These are phyloP conservation scores for Allobates femoralis DNA, from an alignment of 2,797 vertebrate genomes.

Conservation along the genomic window DNA sequence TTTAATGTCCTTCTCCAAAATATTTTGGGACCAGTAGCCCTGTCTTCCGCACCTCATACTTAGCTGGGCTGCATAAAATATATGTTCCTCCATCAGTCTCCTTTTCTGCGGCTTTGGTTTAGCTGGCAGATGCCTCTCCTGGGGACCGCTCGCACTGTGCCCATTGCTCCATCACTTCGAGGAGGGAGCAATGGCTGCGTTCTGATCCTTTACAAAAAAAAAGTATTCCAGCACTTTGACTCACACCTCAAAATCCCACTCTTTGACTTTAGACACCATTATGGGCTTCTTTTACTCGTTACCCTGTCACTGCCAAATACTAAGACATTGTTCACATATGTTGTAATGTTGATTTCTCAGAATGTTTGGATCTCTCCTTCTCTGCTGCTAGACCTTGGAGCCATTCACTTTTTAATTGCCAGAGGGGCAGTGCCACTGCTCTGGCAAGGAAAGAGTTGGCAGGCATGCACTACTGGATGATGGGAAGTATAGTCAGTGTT, in stretches of 20 bases:
- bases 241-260: slow-evolving; percentile 53
- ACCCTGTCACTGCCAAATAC: slow-evolving; percentile 47
- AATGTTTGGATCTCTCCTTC: slow-evolving; percentile 35
- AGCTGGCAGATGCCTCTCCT: slow-evolving; percentile 71
- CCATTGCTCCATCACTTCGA: slow-evolving; percentile 44
- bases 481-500: slow-evolving; percentile 11
- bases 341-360: slow-evolving; percentile 30
- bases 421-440: slow-evolving; percentile 15
- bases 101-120: slow-evolving; percentile 76
- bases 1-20: slow-evolving; percentile 33
- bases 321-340: slow-evolving; percentile 29
- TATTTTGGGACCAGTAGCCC: slow-evolving; percentile 60
- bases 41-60: slow-evolving; percentile 57
- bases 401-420: slow-evolving; percentile 38
- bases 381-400: slow-evolving; percentile 54
- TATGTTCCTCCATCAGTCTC: slow-evolving; percentile 61
- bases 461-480: slow-evolving; percentile 44
- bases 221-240: slow-evolving; percentile 64
- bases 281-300: slow-evolving; percentile 38
- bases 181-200: slow-evolving; percentile 58
- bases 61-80: slow-evolving; percentile 55
- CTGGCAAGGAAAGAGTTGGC: slow-evolving; percentile 42
- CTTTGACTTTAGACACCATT: slow-evolving; percentile 28
- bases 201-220: slow-evolving; percentile 60
- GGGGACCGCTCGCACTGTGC: slow-evolving; percentile 61